phyloP scores from a whole-genome alignment of 2,888 invertebrate genomes.

The Lycaena phlaeas region DNA sequence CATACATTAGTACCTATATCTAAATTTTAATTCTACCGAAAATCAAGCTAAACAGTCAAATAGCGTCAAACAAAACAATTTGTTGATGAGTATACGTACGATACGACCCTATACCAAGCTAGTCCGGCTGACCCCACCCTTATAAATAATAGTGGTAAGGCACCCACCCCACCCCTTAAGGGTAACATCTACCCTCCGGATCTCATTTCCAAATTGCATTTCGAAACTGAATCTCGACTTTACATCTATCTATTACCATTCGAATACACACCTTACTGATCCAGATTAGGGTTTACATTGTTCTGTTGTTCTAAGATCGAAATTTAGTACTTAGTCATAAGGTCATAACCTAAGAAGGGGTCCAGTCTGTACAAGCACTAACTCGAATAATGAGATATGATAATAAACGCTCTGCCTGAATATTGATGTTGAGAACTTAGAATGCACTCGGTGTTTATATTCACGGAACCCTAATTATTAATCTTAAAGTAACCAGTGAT shows the following conservation, averaged over 20 bases:
- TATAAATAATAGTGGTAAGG: constrained; percentile 71
- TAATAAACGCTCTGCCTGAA: constrained; percentile 69
- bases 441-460: constrained; percentile 49
- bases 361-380: constrained; percentile 59
- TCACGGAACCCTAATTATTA: constrained; percentile 36
- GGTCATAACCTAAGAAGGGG: constrained; percentile 64
- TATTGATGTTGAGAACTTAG: constrained; percentile 68
- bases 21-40: too few relatives aligned
- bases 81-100: constrained; percentile 43
- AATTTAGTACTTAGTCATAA: constrained; percentile 46
- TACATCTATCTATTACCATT: constrained; percentile 32
- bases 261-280: constrained; percentile 28
- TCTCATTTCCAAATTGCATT: constrained; percentile 73
- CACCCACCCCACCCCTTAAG: constrained; percentile 54
- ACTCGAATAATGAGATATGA: constrained; percentile 74
- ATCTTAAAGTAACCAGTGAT: constrained; percentile 15
- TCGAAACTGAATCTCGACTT: constrained; percentile 66
- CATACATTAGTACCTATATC: too few relatives aligned
- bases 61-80: constrained; percentile 32
- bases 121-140: constrained; percentile 65
- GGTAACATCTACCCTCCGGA: constrained; percentile 58
- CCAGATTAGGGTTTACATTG: constrained; percentile 27
- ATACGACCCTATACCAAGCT: constrained; percentile 31
- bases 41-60: too few relatives aligned
- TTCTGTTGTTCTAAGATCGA: constrained; percentile 28